These are phyloP conservation scores for Sarcophaga rosellei DNA, from an alignment of 2,888 invertebrate species.

Conservation along the genomic window DNA sequence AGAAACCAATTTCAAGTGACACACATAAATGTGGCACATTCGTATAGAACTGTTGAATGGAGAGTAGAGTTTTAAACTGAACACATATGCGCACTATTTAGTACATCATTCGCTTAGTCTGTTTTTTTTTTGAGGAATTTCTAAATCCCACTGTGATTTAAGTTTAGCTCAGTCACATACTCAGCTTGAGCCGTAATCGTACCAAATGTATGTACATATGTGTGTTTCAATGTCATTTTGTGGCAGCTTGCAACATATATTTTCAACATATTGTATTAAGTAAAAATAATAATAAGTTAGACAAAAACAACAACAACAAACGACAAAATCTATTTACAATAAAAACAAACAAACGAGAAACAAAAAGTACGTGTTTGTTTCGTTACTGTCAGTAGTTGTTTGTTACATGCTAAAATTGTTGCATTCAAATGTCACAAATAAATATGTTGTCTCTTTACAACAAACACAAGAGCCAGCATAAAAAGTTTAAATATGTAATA, in stretches of 20 bases:
- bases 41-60: neutral
- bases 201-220: neutral
- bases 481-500: neutral
- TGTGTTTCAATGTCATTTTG: neutral
- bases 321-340: neutral
- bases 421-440: slow-evolving; percentile 43
- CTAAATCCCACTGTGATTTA: slow-evolving; percentile 8
- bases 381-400: slow-evolving; percentile 29
- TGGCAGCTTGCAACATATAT: slow-evolving; percentile 13
- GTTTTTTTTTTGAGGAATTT: neutral
- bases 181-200: neutral
- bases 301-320: neutral
- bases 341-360: neutral
- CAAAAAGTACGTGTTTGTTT: neutral
- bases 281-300: neutral
- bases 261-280: neutral
- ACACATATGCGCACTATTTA: too few relatives aligned
- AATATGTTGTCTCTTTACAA: slow-evolving; percentile 16
- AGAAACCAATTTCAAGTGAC: slow-evolving; percentile 18
- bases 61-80: too few relatives aligned
- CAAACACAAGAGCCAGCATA: neutral
- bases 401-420: slow-evolving; percentile 33
- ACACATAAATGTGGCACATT: slow-evolving; percentile 6
- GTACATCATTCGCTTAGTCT: neutral
- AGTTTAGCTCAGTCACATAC: neutral